Conservation (phyloP, 2,797 vertebrate genomes). For the Takifugu ocellatus region DNA sequence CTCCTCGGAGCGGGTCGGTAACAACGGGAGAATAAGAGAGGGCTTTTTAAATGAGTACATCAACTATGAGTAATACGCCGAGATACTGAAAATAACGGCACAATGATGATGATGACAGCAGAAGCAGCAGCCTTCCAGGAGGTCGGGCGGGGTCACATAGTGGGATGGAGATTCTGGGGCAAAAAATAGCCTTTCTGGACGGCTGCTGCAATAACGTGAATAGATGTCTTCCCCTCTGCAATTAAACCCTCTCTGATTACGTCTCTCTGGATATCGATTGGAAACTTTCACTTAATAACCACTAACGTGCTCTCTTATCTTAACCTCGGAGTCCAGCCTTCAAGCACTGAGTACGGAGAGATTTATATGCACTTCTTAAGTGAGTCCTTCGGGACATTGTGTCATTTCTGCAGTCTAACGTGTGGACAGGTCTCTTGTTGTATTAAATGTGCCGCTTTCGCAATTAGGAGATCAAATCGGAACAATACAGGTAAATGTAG, state of each 20-base stretch:
- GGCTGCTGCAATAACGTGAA: constrained; percentile 77
- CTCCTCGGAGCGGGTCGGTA: not conserved
- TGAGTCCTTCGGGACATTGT: constrained; percentile 68
- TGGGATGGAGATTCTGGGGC: constrained; percentile 43
- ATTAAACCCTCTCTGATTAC: constrained; percentile 82
- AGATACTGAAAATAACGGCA: constrained; percentile 22
- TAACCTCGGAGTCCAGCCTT: constrained; percentile 75
- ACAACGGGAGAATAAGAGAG: not conserved
- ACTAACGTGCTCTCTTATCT: constrained; percentile 78
- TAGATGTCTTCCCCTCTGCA: constrained; percentile 78
- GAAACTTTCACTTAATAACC: constrained; percentile 83
- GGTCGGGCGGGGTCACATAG: constrained; percentile 44
- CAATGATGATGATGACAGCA: constrained; percentile 49
- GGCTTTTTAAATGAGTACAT: not conserved
- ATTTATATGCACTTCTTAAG: constrained; percentile 71
- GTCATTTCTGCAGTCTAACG: constrained; percentile 73
- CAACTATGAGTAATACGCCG: constrained; percentile 6
- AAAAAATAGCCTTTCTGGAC: constrained; percentile 70
- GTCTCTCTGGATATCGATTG: constrained; percentile 77
- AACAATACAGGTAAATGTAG: constrained; percentile 2
- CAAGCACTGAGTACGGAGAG: constrained; percentile 57
- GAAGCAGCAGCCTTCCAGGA: constrained; percentile 41
- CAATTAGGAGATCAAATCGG: constrained; percentile 32
- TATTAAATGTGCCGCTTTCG: constrained; percentile 51
- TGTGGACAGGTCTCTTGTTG: constrained; percentile 55